Percentiles rank a stretch among this genome's conserved stretches.
These are phyloP conservation scores for Myotis davidii DNA, from an alignment of 2,113 vertebrate genomes.

Conservation along the genomic window DNA sequence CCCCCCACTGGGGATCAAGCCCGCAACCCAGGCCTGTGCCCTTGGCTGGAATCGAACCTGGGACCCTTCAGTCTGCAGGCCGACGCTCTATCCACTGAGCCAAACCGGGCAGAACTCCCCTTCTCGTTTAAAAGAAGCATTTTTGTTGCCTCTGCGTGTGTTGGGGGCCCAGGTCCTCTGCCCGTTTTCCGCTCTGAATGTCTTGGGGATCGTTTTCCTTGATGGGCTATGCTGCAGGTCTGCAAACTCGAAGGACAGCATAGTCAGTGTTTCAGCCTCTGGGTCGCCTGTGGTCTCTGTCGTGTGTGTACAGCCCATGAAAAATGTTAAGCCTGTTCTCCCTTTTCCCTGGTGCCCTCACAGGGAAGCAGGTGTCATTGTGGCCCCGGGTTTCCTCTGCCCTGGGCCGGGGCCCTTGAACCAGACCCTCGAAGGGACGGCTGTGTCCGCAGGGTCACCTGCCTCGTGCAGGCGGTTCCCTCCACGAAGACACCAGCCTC, in stretches of 20 bases:
- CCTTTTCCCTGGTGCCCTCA: background rate
- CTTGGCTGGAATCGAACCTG: no score
- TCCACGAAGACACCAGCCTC: background rate
- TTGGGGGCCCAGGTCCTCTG: background rate
- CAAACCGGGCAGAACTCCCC: no score
- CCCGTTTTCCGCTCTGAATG: background rate
- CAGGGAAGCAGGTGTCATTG: background rate
- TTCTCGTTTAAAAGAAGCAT: background rate
- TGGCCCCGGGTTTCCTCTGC: background rate
- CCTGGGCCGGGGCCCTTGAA: accelerated
- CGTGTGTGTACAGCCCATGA: background rate
- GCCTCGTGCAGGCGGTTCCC: background rate
- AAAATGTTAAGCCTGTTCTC: background rate
- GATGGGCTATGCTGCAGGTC: background rate
- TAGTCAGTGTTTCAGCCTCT: background rate
- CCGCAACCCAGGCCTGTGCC: no score
- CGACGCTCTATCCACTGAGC: no score
- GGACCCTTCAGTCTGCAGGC: no score
- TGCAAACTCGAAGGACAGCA: no score
- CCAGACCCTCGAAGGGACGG: no score
- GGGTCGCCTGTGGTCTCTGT: background rate
- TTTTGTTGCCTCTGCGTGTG: background rate
- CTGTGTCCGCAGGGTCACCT: background rate
- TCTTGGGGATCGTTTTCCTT: background rate
- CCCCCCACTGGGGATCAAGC: no score